Base-by-base conservation (phyloP, 2,113 vertebrate genomes). In the Enhydra lutris region DNA sequence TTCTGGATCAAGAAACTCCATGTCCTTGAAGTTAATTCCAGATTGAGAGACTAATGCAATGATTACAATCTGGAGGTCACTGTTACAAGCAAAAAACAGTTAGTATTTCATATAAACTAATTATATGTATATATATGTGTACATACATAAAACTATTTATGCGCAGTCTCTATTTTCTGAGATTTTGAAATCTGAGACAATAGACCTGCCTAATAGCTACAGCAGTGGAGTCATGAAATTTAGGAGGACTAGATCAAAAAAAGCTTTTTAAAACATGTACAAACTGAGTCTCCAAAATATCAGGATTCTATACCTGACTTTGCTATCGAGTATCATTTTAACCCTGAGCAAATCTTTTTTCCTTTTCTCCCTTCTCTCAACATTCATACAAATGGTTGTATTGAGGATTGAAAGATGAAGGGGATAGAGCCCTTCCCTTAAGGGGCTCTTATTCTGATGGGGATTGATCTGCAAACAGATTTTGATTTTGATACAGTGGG, bases 11-110 rank as follows among this genome's bases (percentile, higher is more conserved):
- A 89, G 80, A 95, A 93, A 93, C 94, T 67, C 36, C 13, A 31
- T 69, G 93, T 92, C 94, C 92, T 97, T 97, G 81, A 96, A 95
- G 84, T 79, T 88, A 92, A 90, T 57, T 79, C 80, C 65, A 81
- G 57, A 80, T 67, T 50, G 61, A 94, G 89, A 73, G n/a, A 78
- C 42, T 61, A 79, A 59, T 74, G 50, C 18, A 78, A 11, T 84
- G 57, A 90, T 55, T 94, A 65, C 67, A 79, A 69, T 24, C 20
- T 21, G 6, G 45, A 29, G 39, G 67, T 78, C 88, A 73, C 26
- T 81, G 79, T 74, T 71, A 85, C 21, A 63, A 42, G 31, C 26
- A 45, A 67, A 93, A 74, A 91, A 9, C 20, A 78, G n/a, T n/a
- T n/a, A n/a, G 10, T 55, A 50, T 82, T 84, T 80, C 57, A 63